Percentiles rank a stretch among this genome's conserved stretches.
Evolutionary conservation across 2,113 vertebrate genomes (phyloP).

Genomic region (Lasiurus cinereus): DNA sequence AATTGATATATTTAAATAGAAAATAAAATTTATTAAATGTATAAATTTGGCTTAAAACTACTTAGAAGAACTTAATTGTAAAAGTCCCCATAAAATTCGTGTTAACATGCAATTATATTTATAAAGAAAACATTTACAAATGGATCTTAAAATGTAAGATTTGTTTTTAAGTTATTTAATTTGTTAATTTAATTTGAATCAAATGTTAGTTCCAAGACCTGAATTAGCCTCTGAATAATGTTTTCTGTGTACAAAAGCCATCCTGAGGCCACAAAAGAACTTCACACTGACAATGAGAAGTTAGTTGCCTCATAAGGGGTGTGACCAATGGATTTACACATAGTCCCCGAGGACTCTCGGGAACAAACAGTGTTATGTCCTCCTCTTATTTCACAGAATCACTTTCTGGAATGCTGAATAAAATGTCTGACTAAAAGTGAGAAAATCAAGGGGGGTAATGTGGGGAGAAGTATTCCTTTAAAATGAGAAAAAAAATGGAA

Average conservation of each 20-base stretch:
- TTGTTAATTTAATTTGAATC: constrained; percentile 69
- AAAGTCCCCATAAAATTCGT: constrained; percentile 11
- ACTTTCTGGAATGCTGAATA: constrained; percentile 76
- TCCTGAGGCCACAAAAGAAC: constrained; percentile 62
- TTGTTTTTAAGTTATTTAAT: constrained; percentile 58
- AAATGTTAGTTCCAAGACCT: constrained; percentile 65
- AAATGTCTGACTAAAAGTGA: constrained; percentile 76
- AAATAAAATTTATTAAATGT: constrained; percentile 56
- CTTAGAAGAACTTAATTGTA: constrained; percentile 14
- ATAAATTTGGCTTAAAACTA: constrained; percentile 21
- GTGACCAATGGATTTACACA: constrained; percentile 66
- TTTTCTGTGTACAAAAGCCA: constrained; percentile 71
- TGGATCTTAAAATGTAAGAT: constrained; percentile 56
- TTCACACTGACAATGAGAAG: constrained; percentile 60
- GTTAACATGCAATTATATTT: constrained; percentile 54
- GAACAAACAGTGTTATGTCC: constrained; percentile 62
- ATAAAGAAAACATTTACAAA: constrained; percentile 65
- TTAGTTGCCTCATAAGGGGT: constrained; percentile 75
- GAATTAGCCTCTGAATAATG: constrained; percentile 73
- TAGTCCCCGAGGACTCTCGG: constrained; percentile 37
- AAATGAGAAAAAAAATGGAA: constrained; percentile 28
- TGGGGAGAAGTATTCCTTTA: background rate
- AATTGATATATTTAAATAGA: constrained; percentile 1
- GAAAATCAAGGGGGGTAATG: constrained; percentile 51
- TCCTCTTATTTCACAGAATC: constrained; percentile 64